These are phyloP conservation scores for Aphaenogaster ashmeadi DNA, from an alignment of 1,140 invertebrate genomes.

Conservation along the genomic window DNA sequence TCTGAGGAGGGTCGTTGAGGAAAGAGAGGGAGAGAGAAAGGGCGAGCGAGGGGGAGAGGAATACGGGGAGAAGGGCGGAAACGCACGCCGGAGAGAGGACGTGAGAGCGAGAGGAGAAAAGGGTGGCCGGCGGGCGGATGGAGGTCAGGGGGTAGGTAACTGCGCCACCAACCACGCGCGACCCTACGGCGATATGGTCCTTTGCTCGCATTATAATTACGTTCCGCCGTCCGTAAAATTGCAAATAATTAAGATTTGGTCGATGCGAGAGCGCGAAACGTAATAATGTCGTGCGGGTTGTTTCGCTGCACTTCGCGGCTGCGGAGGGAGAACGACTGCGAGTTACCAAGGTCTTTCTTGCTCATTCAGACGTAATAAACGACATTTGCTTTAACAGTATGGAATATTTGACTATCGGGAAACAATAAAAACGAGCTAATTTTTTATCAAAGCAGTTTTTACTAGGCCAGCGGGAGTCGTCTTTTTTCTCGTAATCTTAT, in stretches of 20 bases:
- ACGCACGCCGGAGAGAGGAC: conserved; percentile 24
- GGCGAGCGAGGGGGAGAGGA: conserved; percentile 52
- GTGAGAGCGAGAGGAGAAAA: conserved; percentile 26
- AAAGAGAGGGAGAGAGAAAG: conserved; percentile 55
- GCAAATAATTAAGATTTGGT: conserved; percentile 86
- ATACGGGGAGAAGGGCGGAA: neutral
- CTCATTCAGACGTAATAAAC: conserved; percentile 42
- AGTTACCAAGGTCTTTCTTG: conserved; percentile 3
- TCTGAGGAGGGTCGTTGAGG: conserved; percentile 80
- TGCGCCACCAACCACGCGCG: conserved; percentile 78
- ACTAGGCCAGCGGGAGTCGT: neutral
- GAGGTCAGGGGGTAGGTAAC: conserved; percentile 76
- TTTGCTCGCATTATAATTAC: conserved; percentile 86
- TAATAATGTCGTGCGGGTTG: conserved; percentile 54
- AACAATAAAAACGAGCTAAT: neutral
- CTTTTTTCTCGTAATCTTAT: neutral
- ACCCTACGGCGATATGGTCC: conserved; percentile 81
- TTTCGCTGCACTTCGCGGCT: conserved; percentile 37
- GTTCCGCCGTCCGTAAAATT: conserved; percentile 85
- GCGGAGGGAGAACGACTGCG: conserved; percentile 14
- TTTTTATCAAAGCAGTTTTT: conserved; percentile 13
- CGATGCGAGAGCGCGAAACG: conserved; percentile 77
- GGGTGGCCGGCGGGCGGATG: conserved; percentile 55
- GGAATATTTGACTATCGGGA: conserved; percentile 9
- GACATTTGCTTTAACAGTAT: neutral